These are phyloP conservation scores for Bubalus kerabau DNA, from an alignment of 2,113 vertebrate species.

Conservation along the genomic window DNA sequence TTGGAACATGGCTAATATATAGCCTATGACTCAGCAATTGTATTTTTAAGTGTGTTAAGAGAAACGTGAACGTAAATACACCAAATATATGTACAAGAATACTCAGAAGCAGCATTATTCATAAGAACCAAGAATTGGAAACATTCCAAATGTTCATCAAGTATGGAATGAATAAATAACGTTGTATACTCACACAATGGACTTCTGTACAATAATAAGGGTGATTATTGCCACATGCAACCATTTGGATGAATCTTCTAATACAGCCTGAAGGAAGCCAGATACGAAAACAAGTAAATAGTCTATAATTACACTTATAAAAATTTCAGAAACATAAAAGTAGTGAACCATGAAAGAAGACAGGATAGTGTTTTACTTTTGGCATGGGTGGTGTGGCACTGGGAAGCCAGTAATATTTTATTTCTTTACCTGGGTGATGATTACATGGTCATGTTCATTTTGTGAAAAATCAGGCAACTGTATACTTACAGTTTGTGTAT, in stretches of 20 bases:
- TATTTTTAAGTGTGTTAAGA: background rate
- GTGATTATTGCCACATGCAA: background rate
- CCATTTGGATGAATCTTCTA: background rate
- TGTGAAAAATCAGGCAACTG: background rate
- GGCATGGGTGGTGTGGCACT: background rate
- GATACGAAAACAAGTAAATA: background rate
- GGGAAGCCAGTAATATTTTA: background rate
- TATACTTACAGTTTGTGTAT: background rate
- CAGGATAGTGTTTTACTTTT: background rate
- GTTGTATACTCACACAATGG: slow-evolving; percentile 7
- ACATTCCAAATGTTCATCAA: background rate
- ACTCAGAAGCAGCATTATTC: background rate
- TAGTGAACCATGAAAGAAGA: background rate
- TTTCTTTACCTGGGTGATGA: slow-evolving; percentile 3
- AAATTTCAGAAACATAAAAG: background rate
- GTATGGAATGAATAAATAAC: slow-evolving; percentile 20
- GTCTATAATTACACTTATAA: background rate
- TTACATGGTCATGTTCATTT: background rate
- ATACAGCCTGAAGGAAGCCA: background rate
- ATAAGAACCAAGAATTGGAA: background rate
- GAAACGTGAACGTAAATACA: slow-evolving; percentile 2
- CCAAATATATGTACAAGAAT: background rate
- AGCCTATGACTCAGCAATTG: background rate
- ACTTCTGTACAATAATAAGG: background rate
- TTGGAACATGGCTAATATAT: background rate